Evolutionary conservation across 2,113 vertebrate species (phyloP), one percentile per base, ranked within the genome.

Genomic region (Pardalotus punctatus): DNA sequence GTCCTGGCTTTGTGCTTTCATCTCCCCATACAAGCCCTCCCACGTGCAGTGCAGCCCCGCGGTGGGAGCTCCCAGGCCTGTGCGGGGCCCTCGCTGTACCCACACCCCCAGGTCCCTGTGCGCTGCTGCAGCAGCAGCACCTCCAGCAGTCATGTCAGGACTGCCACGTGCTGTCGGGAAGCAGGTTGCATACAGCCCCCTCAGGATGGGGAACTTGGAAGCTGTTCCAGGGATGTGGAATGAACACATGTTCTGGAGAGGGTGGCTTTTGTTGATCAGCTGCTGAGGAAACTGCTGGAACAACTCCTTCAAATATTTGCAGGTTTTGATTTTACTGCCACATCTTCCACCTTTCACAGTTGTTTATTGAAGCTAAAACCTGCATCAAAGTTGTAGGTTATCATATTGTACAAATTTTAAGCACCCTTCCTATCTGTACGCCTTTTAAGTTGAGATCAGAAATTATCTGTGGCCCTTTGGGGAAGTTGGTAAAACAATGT

Each of bases 61-160:
- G 0, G 5, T 1, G 0, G 54, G 16, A 50, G 60, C 50, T 70
- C 42, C 67, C 20, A 0, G 66, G 47, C 70, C 18, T 7, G 12
- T 24, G 16, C 0, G 0, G 35, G 22, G 4, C 23, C 18, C 19
- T 33, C 0, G 1, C 43, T 21, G 28, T 4, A 21, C 35, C 16
- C 12, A 1, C 5, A 14, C 2, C 14, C 33, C 31, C 27, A 2
- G 1, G 3, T 19, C 17, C 42, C 23, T 24, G n/a, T 11, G 48
- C 22, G 0, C 28, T 15, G 45, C 73, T n/a, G 38, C 18, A 16
- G 14, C n/a, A 16, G 14, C n/a, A 31, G 2, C 5, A 31, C 43
- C 61, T 28, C 3, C 3, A 48, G 78, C 48, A 60, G 60, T 15
- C 9, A 0, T 24, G 19, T 29, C 0, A 2, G 31, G 16, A 36